Evolutionary conservation across 2,888 invertebrate genomes (phyloP), one percentile per base, ranked within the genome.

Genomic region (Cryptocephalus moraei): DNA sequence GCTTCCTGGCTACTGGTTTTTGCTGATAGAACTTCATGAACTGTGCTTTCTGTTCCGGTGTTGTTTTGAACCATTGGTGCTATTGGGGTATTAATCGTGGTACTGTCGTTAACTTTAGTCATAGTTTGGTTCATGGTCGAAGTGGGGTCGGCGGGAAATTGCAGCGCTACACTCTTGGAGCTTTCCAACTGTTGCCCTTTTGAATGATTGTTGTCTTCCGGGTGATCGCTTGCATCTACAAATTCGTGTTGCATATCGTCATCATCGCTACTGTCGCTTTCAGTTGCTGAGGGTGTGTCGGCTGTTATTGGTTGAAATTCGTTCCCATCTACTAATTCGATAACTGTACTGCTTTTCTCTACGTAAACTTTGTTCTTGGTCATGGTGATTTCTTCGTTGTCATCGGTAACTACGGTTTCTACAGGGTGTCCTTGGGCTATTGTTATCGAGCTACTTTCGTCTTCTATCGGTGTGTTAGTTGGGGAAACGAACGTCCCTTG

Each of bases 321-420:
- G 44, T 56, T 53, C 38, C 56, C 56, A 48, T 67, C 65, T 9
- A 62, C 56, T 12, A 69, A 64, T 54, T 69, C 66, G 39, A 68
- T 69, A 1, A 69, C 69, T 1, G 69, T 69, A 51, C 67, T 67
- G 52, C 69, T 70, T 56, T 69, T 71, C 54, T 69, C 69, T 13
- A 69, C 64, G 34, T 67, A 64, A 43, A 64, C 55, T 60, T 65
- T 66, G 22, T 49, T 52, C 13, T 43, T 44, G 13, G 41, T 53
- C 49, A 45, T 52, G 43, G 42, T 33, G 4, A 44, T 32, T 13
- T 39, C 41, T n/a, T 44, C 41, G 11, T 38, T 38, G 14, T 38
- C 31, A 12, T 22, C 11, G 10, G 33, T 39, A 8, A 34, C 32
- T 41, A 44, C n/a, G 38, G 22, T 41, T 40, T 44, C 33, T 32